Base-by-base conservation (phyloP, 2,888 invertebrate species). In the Saturnia pavonia region DNA sequence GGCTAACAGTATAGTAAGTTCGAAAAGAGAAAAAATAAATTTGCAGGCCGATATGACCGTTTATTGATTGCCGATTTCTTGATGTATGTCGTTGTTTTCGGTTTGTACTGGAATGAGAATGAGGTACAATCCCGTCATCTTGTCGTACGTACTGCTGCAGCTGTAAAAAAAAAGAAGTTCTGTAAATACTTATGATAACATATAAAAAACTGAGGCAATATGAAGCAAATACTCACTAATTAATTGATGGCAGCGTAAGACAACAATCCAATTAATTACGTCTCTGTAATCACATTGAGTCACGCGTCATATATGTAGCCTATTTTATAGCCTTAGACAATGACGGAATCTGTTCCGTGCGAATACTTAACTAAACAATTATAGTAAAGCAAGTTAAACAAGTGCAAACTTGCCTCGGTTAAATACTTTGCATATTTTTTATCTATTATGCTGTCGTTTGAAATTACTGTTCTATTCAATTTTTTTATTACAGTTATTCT, bases 321-420 rank as follows among this genome's bases (percentile, higher is more conserved):
- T 25, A 57, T 57, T 12, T 57, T 22, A 25, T 65, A 72, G 60
- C 71, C 65, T 71, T 71, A 69, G 65, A 73, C 72, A 71, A 69
- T 67, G 34, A 71, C 25, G 76, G 78, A 77, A 79, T 83, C 77
- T 78, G 73, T 76, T 78, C 77, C 80, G 79, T 78, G 77, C 74
- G 65, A 78, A 76, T 75, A 72, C 69, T 71, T 69, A 54, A 54
- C 1, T 0, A 72, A 70, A 71, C 65, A 70, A 70, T 74, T 67
- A 67, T 57, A 70, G 48, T 67, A 27, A 48, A 43, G 25, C 25
- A 45, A 65, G 19, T 34, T 40, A 40, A 40, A 40, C n/a, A 65
- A 65, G 65, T 65, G 65, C 57, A 57, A 65, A 40, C 65, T 65
- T n/a, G 34, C 6, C 34, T 34, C n/a, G 40, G 19, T 65, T 40